Conservation (phyloP, 2,797 vertebrate genomes). For the Manis crassicaudata region DNA sequence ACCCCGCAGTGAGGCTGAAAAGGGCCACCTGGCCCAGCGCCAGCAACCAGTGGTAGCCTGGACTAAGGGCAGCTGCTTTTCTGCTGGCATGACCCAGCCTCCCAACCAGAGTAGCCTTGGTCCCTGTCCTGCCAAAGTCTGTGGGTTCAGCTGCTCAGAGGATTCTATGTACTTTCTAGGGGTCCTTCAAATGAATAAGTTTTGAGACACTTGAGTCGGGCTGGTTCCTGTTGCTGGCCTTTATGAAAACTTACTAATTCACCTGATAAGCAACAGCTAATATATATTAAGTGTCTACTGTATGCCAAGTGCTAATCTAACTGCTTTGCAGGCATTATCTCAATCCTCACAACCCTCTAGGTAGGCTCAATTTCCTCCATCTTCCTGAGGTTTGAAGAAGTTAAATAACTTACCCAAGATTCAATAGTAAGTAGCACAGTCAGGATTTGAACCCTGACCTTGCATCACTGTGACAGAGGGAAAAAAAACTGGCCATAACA, state of each 20-base stretch:
- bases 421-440: background rate
- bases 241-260: background rate
- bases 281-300: background rate
- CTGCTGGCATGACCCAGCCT: background rate
- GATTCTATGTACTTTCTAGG: background rate
- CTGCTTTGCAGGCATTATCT: background rate
- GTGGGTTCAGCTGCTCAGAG: background rate
- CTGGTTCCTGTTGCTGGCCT: background rate
- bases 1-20: rapidly evolving
- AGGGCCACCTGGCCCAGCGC: background rate
- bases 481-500: background rate
- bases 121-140: background rate
- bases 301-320: background rate
- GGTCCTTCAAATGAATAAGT: background rate
- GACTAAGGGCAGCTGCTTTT: background rate
- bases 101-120: background rate
- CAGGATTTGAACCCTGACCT: background rate
- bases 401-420: background rate
- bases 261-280: background rate
- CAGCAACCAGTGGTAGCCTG: background rate
- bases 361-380: background rate
- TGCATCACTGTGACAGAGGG: background rate
- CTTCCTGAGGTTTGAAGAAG: background rate
- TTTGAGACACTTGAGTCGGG: background rate
- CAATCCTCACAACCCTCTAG: background rate